Percentiles rank a stretch among this genome's conserved stretches.
Evolutionary conservation across 2,888 invertebrate species (phyloP).

Genomic region (Callyntrura guangdongensis): DNA sequence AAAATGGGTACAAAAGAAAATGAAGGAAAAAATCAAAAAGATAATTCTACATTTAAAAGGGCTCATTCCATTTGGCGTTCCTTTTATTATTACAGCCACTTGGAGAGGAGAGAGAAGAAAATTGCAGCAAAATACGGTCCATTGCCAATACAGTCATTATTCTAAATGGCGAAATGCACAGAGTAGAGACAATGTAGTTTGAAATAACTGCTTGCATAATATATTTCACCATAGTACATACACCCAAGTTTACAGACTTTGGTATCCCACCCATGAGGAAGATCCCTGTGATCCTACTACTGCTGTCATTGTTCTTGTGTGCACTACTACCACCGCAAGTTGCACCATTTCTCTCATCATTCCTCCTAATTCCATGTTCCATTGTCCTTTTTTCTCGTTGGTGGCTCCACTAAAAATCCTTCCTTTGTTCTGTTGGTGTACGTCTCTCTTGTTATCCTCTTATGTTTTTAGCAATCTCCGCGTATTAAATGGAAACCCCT

Average conservation of each 20-base stretch:
- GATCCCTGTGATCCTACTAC: background rate
- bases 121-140: background rate
- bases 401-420: conserved; percentile 20
- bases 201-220: background rate
- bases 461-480: conserved; percentile 16
- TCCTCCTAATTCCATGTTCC: conserved; percentile 27
- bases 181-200: background rate
- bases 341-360: too few species aligned
- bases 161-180: background rate
- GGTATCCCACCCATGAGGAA: background rate
- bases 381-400: conserved; percentile 45
- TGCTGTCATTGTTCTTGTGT: background rate
- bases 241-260: background rate
- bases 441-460: conserved; percentile 13
- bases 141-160: conserved; percentile 29
- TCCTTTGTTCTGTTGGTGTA: background rate
- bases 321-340: too few species aligned
- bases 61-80: background rate
- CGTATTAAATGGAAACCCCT: background rate
- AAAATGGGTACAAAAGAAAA: too few species aligned
- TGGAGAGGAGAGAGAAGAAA: background rate
- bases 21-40: background rate
- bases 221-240: background rate
- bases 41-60: conserved; percentile 32
- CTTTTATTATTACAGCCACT: background rate